Evolutionary conservation across 2,113 vertebrate species (phyloP).

Genomic region (Misgurnus anguillicaudatus): DNA sequence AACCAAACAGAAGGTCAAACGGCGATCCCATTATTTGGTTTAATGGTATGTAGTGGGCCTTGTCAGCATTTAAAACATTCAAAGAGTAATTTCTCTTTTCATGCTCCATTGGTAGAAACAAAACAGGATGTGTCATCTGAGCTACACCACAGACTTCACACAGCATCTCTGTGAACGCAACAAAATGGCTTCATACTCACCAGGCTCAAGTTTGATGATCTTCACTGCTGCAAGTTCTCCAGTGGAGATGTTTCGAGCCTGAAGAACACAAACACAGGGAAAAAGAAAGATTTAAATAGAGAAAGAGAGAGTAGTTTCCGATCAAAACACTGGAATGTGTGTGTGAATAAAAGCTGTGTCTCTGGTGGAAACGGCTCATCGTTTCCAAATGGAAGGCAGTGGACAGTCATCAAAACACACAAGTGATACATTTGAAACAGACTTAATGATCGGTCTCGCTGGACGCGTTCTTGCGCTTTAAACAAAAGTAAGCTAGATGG

Average conservation of each 20-base stretch:
- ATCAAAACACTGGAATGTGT: constrained; percentile 36
- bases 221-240: constrained; percentile 97
- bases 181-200: constrained; percentile 73
- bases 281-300: not conserved
- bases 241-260: constrained; percentile 94
- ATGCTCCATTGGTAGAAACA: not conserved
- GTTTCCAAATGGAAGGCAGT: constrained; percentile 53
- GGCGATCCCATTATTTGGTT: not conserved
- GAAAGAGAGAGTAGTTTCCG: constrained; percentile 15
- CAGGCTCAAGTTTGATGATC: constrained; percentile 98
- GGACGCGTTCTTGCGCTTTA: no score
- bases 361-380: constrained; percentile 24
- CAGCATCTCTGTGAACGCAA: not conserved
- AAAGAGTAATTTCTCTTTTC: not conserved
- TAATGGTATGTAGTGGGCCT: not conserved
- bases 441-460: not conserved
- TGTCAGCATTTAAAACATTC: not conserved
- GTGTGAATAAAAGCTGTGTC: not conserved
- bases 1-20: not conserved
- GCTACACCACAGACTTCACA: constrained; percentile 9
- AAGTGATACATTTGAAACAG: not conserved
- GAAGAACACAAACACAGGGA: constrained; percentile 63
- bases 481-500: no score
- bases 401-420: constrained; percentile 14
- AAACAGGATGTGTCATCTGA: constrained; percentile 18